These are phyloP conservation scores for Danionella dracula DNA, from an alignment of 2,797 vertebrate species.

Conservation along the genomic window DNA sequence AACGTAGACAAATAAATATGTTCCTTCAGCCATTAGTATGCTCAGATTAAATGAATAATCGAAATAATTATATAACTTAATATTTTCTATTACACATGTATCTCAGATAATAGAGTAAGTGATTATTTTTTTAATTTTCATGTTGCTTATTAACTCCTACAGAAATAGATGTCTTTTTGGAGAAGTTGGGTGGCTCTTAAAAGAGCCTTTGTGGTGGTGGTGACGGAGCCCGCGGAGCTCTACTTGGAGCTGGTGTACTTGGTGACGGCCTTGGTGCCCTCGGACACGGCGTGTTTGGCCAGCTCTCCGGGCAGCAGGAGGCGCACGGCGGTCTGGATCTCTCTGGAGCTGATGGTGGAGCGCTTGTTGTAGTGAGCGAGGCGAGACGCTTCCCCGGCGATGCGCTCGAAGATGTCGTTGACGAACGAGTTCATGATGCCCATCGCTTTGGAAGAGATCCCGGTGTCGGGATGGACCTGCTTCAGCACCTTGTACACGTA, in stretches of 20 bases:
- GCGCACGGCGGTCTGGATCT: neutral
- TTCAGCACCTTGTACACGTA: neutral
- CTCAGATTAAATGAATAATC: no score
- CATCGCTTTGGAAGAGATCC: neutral
- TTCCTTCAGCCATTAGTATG: no score
- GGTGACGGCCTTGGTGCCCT: neutral
- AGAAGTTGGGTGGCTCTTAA: neutral
- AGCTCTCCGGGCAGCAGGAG: neutral
- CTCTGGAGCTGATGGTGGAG: neutral
- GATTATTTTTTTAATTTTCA: no score
- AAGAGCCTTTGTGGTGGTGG: neutral
- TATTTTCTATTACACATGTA: no score
- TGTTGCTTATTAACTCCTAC: no score
- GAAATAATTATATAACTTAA: no score
- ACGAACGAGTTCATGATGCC: neutral
- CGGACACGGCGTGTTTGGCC: neutral
- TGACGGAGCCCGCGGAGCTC: neutral
- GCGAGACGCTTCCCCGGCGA: neutral
- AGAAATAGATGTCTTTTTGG: no score
- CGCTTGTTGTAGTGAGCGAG: neutral
- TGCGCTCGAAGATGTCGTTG: neutral
- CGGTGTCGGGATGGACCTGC: neutral
- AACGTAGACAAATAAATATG: no score
- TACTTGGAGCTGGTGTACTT: neutral
- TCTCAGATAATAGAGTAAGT: no score